phyloP scores from a whole-genome alignment of 2,113 vertebrate species.

The Prietella phreatophila region DNA sequence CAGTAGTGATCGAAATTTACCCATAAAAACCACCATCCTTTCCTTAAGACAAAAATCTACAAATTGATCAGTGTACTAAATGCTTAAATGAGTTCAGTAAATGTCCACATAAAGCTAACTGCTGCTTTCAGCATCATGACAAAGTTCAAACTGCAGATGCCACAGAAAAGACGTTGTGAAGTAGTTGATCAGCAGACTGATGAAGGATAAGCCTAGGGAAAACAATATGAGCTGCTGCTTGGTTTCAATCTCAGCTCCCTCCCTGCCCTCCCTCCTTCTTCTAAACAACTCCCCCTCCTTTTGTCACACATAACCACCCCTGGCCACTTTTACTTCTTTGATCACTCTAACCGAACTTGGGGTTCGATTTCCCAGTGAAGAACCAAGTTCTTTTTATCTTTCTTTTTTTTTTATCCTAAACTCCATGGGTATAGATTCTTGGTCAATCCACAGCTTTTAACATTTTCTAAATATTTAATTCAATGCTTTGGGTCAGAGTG shows the following conservation, averaged over 20 bases:
- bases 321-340: conserved; percentile 50
- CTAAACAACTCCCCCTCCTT: conserved; percentile 47
- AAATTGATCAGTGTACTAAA: not conserved
- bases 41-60: conserved; percentile 17
- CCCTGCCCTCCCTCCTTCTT: conserved; percentile 13
- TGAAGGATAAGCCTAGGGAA: conserved; percentile 50
- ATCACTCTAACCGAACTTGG: conserved; percentile 24
- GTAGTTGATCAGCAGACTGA: conserved; percentile 47
- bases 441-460: not conserved
- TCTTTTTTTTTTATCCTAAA: too few species aligned
- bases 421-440: not conserved
- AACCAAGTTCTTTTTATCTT: not conserved
- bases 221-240: conserved; percentile 66
- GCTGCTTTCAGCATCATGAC: conserved; percentile 10
- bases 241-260: conserved; percentile 67
- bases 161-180: conserved; percentile 26
- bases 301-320: conserved; percentile 55
- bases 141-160: not conserved
- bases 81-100: conserved; percentile 19
- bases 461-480: not conserved
- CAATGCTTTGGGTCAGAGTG: not conserved
- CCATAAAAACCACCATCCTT: conserved; percentile 87
- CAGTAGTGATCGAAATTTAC: conserved; percentile 80
- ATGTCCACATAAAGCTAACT: conserved; percentile 15
- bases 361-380: not conserved